Conservation (phyloP, 2,113 vertebrate genomes). For the Riparia riparia region DNA sequence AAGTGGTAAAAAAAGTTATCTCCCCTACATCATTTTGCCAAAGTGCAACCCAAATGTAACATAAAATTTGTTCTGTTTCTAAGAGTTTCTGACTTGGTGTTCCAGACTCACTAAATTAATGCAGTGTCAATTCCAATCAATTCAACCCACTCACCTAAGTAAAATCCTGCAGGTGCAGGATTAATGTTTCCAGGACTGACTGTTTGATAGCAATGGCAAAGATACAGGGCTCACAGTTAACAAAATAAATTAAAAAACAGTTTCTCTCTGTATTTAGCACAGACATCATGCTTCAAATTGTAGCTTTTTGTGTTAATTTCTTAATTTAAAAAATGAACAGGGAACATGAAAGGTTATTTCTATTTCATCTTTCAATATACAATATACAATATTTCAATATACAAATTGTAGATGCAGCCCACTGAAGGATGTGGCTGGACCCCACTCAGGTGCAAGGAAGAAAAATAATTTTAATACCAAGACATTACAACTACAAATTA, state of each 20-base stretch:
- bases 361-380: background rate
- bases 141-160: background rate
- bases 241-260: background rate
- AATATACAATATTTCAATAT: background rate
- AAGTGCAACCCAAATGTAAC: background rate
- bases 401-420: background rate
- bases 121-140: background rate
- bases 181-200: background rate
- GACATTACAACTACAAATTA: background rate
- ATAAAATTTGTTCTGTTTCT: background rate
- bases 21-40: background rate
- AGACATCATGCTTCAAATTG: background rate
- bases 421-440: background rate
- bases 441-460: background rate
- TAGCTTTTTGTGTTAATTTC: background rate
- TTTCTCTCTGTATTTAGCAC: background rate
- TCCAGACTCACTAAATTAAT: background rate
- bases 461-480: background rate
- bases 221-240: background rate
- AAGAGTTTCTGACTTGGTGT: background rate
- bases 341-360: background rate
- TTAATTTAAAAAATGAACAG: conserved; percentile 1
- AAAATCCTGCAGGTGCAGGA: background rate
- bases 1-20: background rate
- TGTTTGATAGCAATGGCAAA: background rate